Conservation (phyloP, 2,797 vertebrate species). For the Acipenser ruthenus region DNA sequence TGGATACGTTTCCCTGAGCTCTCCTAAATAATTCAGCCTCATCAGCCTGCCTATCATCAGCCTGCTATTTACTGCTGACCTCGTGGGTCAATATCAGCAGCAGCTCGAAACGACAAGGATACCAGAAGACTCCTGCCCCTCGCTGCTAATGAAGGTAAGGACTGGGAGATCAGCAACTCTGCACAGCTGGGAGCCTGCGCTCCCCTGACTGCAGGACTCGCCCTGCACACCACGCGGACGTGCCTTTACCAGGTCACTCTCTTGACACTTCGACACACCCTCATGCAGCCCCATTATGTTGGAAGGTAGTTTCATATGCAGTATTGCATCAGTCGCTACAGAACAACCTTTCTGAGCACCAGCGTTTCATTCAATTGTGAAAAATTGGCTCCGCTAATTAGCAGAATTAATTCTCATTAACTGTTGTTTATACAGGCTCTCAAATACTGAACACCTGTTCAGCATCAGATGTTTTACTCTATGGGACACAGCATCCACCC, state of each 20-base stretch:
- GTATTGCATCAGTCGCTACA: neutral
- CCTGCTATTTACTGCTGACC: neutral
- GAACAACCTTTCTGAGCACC: neutral
- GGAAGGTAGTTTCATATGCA: neutral
- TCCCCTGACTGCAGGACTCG: too few relatives aligned
- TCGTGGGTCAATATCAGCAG: neutral
- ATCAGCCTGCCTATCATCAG: neutral
- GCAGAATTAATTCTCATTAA: constrained; percentile 40
- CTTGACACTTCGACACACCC: neutral
- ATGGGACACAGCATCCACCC: neutral
- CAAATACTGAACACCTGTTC: constrained; percentile 27
- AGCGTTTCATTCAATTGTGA: constrained; percentile 38
- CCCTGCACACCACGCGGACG: too few relatives aligned
- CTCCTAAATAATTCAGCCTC: neutral
- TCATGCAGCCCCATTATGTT: neutral
- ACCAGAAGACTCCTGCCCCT: too few relatives aligned
- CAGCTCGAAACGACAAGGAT: neutral
- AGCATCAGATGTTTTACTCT: neutral
- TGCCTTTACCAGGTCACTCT: too few relatives aligned
- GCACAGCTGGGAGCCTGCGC: too few relatives aligned
- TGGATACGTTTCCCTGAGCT: neutral
- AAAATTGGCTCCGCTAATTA: constrained; percentile 43
- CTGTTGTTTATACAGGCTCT: constrained; percentile 29
- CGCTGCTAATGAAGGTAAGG: too few relatives aligned
- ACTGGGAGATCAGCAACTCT: too few relatives aligned